phyloP scores from a whole-genome alignment of 2,797 vertebrate genomes.

The Neopelma chrysocephalum region DNA sequence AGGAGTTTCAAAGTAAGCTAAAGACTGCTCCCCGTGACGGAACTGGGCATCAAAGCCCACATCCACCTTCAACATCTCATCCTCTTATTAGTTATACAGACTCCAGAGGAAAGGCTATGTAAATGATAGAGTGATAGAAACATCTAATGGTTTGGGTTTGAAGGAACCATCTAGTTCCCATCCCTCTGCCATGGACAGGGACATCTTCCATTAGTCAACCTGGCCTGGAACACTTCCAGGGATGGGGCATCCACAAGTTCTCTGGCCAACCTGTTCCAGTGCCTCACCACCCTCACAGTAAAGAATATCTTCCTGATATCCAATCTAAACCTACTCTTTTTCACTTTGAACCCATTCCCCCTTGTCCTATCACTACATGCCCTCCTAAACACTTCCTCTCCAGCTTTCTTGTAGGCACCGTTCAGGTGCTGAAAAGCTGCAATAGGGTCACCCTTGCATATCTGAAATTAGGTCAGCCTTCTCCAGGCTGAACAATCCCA shows the following conservation, averaged over 20 bases:
- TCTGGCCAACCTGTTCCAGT: neutral
- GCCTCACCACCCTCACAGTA: neutral
- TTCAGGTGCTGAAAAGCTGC: neutral
- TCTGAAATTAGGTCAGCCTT: neutral
- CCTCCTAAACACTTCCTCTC: neutral
- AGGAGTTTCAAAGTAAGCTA: neutral
- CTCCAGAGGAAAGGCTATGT: neutral
- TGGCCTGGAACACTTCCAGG: neutral
- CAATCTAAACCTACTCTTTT: neutral
- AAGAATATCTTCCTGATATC: neutral
- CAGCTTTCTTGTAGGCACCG: neutral
- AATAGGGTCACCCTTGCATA: neutral
- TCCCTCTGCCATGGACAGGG: neutral
- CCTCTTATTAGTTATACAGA: neutral
- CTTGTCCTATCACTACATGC: neutral
- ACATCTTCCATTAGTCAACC: neutral
- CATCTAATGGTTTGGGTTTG: neutral
- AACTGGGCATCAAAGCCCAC: neutral
- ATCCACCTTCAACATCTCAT: neutral
- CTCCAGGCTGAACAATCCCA: neutral
- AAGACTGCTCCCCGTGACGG: neutral
- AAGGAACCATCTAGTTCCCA: neutral
- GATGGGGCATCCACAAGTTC: neutral
- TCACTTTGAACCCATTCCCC: neutral
- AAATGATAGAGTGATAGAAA: neutral